These are phyloP conservation scores for Drosophila eohydei DNA, from an alignment of 2,888 invertebrate genomes.

Conservation along the genomic window DNA sequence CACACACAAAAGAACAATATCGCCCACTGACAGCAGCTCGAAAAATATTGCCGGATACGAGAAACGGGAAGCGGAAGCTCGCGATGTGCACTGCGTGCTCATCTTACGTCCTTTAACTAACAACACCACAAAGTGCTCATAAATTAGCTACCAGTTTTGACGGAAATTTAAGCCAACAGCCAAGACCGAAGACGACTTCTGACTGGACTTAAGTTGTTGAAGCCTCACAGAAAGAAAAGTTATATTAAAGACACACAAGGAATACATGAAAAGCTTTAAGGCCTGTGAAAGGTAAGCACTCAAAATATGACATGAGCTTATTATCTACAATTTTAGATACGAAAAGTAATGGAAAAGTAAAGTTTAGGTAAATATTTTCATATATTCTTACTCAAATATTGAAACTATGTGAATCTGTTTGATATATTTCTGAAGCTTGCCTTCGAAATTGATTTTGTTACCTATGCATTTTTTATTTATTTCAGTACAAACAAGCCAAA, in stretches of 20 bases:
- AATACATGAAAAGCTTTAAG: constrained; percentile 2
- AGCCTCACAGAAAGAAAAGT: constrained; percentile 1
- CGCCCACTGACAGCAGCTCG: constrained; percentile 30
- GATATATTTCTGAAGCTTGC: neutral
- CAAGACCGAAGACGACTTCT: constrained; percentile 1
- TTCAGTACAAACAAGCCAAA: neutral
- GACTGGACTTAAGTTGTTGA: constrained; percentile 1
- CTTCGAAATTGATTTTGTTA: neutral
- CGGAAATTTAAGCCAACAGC: constrained; percentile 65
- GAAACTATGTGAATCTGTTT: neutral
- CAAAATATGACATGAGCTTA: neutral
- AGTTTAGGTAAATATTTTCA: neutral
- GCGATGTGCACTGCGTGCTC: constrained; percentile 50
- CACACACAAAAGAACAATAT: constrained; percentile 13
- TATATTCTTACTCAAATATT: neutral
- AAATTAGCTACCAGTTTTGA: constrained; percentile 71
- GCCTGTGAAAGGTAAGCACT: constrained; percentile 3
- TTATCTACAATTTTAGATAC: neutral
- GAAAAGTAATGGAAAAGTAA: neutral
- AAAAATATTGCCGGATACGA: constrained; percentile 33
- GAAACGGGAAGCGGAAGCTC: constrained; percentile 54
- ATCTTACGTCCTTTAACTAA: constrained; percentile 63
- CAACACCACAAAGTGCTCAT: constrained; percentile 46
- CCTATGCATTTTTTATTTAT: no score
- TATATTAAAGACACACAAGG: constrained; percentile 24